Evolutionary conservation across 2,113 vertebrate genomes (phyloP), one percentile per base, ranked within the genome.

Genomic region (Macaca mulatta): DNA sequence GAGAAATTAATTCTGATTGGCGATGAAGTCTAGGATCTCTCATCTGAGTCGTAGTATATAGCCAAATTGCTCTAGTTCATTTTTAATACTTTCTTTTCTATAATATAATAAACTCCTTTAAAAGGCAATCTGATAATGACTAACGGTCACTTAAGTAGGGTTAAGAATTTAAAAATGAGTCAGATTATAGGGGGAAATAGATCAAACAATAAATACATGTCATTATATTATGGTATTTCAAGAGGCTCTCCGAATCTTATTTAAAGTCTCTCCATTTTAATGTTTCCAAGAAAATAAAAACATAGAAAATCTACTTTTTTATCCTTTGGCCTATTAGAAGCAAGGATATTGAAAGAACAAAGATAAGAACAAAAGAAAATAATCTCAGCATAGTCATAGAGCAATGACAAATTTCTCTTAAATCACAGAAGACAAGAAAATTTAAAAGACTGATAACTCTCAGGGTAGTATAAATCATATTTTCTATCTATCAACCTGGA

Each of bases 401-500:
- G 35, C 38, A 94, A 87, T 98, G 59, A 85, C 85, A 93, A 77
- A 43, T 55, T 96, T 95, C 97, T 96, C 91, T 77, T 91, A 97
- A 98, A 96, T 89, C 96, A 90, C 25, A 11, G 14, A 92, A 97
- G 98, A 96, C 95, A 98, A 96, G 98, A 97, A 97, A 96, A 98
- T 98, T 83, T 98, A 93, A 98, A 98, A 97, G 92, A 96, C 74
- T 98, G 93, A 94, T 97, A 91, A 98, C 74, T 88, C 27, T 97
- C 72, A 43, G 6, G 69, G 61, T 69, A 95, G 75, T 79, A 96
- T 97, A 98, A 97, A 98, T 98, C 98, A 96, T 61, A 86, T 94
- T 97, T 97, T 94, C 77, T 89, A 85, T 96, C 72, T 98, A 92
- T 93, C 90, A 97, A 93, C 83, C 96, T 79, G 43, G 92, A 35